Percentiles rank a stretch among this genome's conserved stretches.
Evolutionary conservation across 2,797 vertebrate species (phyloP).

Genomic region (Zalophus californianus): DNA sequence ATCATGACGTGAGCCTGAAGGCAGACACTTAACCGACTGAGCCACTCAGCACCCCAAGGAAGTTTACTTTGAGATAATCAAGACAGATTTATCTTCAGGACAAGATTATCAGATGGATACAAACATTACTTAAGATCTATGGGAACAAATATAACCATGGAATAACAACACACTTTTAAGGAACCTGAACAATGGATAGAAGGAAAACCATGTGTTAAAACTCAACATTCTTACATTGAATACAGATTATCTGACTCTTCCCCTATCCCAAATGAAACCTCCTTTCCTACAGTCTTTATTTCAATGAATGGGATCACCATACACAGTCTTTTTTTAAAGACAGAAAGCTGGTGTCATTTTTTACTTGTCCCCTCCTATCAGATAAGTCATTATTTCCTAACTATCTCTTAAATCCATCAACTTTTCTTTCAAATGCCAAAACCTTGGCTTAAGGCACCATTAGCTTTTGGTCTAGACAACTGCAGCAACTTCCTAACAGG

Average conservation of each 20-base stretch:
- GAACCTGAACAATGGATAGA: neutral
- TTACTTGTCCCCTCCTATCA: neutral
- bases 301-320: neutral
- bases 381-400: neutral
- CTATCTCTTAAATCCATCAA: neutral
- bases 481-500: neutral
- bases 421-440: neutral
- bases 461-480: neutral
- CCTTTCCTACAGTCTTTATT: neutral
- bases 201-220: neutral
- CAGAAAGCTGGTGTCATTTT: neutral
- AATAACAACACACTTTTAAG: neutral
- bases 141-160: neutral
- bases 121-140: neutral
- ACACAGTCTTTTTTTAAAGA: neutral
- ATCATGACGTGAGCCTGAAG: neutral
- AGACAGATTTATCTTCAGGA: neutral
- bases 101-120: neutral
- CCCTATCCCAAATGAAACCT: neutral
- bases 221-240: slow-evolving; percentile 18
- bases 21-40: neutral
- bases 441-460: neutral
- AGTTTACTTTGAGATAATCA: neutral
- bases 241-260: neutral
- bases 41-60: neutral